These are phyloP conservation scores for Harpagifer antarcticus DNA, from an alignment of 2,797 vertebrate species.

Conservation along the genomic window DNA sequence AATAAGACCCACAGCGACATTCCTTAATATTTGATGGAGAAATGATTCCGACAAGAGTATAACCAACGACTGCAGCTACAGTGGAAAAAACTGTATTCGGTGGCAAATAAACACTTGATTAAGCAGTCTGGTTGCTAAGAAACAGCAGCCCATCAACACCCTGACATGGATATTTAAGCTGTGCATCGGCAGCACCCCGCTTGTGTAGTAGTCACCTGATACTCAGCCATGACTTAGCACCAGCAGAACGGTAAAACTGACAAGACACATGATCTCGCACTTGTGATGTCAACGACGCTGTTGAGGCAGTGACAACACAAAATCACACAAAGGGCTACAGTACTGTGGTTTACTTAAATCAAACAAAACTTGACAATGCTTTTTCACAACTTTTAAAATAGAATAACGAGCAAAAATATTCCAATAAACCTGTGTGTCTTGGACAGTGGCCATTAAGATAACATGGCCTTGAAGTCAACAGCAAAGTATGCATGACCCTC, in stretches of 20 bases:
- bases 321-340: slow-evolving; percentile 38
- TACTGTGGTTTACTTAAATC: slow-evolving; percentile 16
- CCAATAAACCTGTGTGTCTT: not conserved
- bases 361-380: not conserved
- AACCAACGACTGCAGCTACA: slow-evolving; percentile 52
- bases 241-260: slow-evolving; percentile 60
- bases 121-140: slow-evolving; percentile 73
- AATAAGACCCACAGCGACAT: slow-evolving; percentile 51
- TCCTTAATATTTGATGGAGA: slow-evolving; percentile 50
- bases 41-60: slow-evolving; percentile 54
- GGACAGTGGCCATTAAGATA: slow-evolving; percentile 6
- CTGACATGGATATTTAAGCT: slow-evolving; percentile 74
- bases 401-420: slow-evolving; percentile 9
- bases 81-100: slow-evolving; percentile 47
- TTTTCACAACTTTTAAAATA: not conserved
- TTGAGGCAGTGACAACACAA: slow-evolving; percentile 37
- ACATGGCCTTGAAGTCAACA: slow-evolving; percentile 15
- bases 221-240: slow-evolving; percentile 66
- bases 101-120: slow-evolving; percentile 65
- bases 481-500: slow-evolving; percentile 13
- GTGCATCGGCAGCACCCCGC: slow-evolving; percentile 45
- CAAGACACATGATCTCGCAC: slow-evolving; percentile 70
- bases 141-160: slow-evolving; percentile 70
- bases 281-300: slow-evolving; percentile 51
- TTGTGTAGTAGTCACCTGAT: slow-evolving; percentile 78